phyloP scores from a whole-genome alignment of 2,113 vertebrate species.

The Podiceps cristatus region DNA sequence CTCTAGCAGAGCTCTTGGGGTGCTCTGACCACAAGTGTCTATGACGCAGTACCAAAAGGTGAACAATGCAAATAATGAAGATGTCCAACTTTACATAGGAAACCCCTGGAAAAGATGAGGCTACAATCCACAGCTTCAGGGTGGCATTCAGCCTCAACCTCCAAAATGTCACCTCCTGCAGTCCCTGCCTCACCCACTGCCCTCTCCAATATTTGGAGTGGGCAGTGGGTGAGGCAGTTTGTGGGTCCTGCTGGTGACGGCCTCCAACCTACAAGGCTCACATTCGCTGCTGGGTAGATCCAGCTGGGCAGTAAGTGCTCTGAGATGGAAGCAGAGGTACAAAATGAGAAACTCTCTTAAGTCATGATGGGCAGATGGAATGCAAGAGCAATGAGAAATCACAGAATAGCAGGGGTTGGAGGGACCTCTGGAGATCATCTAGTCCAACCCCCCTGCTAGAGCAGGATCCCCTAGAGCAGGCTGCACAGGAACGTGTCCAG shows the following conservation, averaged over 20 bases:
- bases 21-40: background rate
- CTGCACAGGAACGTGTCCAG: no score
- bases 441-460: no score
- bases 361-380: background rate
- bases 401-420: no score
- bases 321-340: background rate
- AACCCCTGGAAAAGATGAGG: background rate
- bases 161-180: rapidly evolving
- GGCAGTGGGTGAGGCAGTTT: no score
- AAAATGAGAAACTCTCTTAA: background rate
- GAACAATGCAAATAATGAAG: background rate
- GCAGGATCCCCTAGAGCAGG: no score
- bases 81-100: background rate
- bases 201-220: background rate
- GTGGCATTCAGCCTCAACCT: background rate
- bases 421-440: no score
- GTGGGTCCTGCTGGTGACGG: background rate
- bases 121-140: background rate
- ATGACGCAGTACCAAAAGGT: background rate
- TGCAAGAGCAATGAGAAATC: background rate
- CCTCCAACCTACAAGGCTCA: background rate
- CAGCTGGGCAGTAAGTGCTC: background rate
- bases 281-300: background rate
- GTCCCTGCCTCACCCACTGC: background rate
- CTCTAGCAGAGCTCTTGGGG: background rate